Evolutionary conservation across 2,113 vertebrate genomes (phyloP).

Genomic region (Coracopsis vasa): DNA sequence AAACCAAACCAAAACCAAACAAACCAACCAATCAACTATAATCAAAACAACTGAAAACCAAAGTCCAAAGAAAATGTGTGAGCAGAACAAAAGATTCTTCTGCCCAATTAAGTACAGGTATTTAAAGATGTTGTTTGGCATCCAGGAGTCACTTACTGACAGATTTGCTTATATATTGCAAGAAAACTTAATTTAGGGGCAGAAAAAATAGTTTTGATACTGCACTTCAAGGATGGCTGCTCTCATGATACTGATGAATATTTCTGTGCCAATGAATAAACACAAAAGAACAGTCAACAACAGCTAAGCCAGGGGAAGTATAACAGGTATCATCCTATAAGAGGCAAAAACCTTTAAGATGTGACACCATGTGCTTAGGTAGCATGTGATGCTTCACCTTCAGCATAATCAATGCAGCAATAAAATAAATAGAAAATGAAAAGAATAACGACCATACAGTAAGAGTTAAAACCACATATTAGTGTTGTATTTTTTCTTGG

Average conservation of each 20-base stretch:
- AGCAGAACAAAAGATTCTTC: not conserved
- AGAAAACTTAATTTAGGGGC: not conserved
- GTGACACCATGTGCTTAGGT: not conserved
- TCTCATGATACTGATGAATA: not conserved
- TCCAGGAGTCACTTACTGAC: not conserved
- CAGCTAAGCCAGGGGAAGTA: not conserved
- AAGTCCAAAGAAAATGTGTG: not conserved
- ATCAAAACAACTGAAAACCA: not conserved
- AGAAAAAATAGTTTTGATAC: not conserved
- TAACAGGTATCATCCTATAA: not conserved
- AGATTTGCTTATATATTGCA: not conserved
- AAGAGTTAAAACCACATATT: not conserved
- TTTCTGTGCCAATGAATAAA: not conserved
- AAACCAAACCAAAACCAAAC: not conserved
- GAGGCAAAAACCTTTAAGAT: not conserved
- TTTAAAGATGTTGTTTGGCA: not conserved
- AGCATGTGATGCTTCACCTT: not conserved
- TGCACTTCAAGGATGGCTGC: not conserved
- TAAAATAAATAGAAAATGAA: not conserved
- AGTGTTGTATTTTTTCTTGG: not conserved
- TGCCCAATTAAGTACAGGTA: not conserved
- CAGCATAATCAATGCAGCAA: not conserved
- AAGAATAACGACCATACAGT: not conserved
- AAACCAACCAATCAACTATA: not conserved
- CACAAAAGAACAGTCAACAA: not conserved